Evolutionary conservation across 1,140 invertebrate species (phyloP).

Genomic region (Cyphomyrmex costatus): DNA sequence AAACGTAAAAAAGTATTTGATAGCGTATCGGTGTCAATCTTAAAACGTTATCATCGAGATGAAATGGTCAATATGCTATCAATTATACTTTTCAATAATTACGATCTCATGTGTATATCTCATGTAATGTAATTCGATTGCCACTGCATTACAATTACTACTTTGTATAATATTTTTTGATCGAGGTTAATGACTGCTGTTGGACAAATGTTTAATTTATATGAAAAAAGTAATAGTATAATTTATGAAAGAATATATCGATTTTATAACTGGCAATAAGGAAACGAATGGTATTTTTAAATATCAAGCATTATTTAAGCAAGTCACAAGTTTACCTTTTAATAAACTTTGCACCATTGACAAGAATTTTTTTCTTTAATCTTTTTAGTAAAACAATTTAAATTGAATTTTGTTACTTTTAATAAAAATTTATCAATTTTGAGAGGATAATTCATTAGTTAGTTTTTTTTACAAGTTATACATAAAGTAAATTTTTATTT

Average conservation of each 20-base stretch:
- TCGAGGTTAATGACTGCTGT: constrained; percentile 35
- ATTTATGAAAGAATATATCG: constrained; percentile 37
- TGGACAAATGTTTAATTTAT: constrained; percentile 14
- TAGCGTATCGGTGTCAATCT: constrained; percentile 44
- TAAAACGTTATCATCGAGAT: constrained; percentile 21
- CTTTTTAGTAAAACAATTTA: not conserved
- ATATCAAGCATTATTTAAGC: constrained; percentile 23
- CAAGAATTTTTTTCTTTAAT: constrained; percentile 4
- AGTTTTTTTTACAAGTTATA: not conserved
- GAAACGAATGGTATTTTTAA: constrained; percentile 23
- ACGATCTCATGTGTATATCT: not conserved
- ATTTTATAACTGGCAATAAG: not conserved
- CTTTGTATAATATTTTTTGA: constrained; percentile 17
- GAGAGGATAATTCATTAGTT: not conserved
- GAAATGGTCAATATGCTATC: constrained; percentile 8
- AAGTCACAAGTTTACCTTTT: not conserved
- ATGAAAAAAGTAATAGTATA: too few relatives aligned
- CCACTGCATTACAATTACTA: constrained; percentile 30
- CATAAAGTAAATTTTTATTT: not conserved
- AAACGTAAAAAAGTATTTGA: constrained; percentile 43
- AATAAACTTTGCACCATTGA: not conserved
- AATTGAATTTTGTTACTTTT: not conserved
- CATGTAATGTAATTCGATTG: constrained; percentile 15
- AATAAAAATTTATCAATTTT: constrained; percentile 2
- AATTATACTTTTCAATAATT: constrained; percentile 30